Evolutionary conservation across 2,888 invertebrate species (phyloP).

Genomic region (Brenthis daphne): DNA sequence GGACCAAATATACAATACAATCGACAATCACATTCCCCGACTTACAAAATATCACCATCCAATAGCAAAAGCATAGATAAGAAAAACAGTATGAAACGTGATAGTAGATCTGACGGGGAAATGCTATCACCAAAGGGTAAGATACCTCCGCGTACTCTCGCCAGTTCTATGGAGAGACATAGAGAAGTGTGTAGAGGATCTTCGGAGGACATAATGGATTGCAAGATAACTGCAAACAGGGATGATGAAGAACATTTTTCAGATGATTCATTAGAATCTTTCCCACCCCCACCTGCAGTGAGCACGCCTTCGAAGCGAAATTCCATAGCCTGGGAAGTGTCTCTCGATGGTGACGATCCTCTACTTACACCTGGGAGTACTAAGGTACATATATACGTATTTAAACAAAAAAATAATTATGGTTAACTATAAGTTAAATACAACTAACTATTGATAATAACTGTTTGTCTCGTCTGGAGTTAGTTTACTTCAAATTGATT

Average conservation of each 20-base stretch:
- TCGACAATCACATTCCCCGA: constrained; percentile 70
- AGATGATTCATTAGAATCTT: constrained; percentile 90
- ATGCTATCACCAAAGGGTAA: constrained; percentile 76
- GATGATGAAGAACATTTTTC: constrained; percentile 86
- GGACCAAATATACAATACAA: constrained; percentile 75
- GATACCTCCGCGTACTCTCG: constrained; percentile 86
- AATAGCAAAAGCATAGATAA: constrained; percentile 67
- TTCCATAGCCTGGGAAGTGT: constrained; percentile 94
- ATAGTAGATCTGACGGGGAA: constrained; percentile 70
- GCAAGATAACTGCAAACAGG: constrained; percentile 62
- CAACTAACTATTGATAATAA: too few relatives aligned
- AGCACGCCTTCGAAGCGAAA: constrained; percentile 86
- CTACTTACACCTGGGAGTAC: constrained; percentile 87
- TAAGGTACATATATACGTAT: constrained; percentile 68
- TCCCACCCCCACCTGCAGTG: constrained; percentile 83
- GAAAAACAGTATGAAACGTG: constrained; percentile 62
- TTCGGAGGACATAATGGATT: constrained; percentile 72
- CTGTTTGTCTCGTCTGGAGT: too few relatives aligned
- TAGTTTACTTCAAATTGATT: too few relatives aligned
- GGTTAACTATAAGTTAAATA: too few relatives aligned
- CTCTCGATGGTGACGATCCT: constrained; percentile 87
- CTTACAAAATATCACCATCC: constrained; percentile 71
- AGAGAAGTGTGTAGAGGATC: constrained; percentile 89
- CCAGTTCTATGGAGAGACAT: constrained; percentile 88
- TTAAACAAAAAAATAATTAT: too few relatives aligned